These are phyloP conservation scores for Salvator merianae DNA, from an alignment of 2,113 vertebrate species.

Conservation along the genomic window DNA sequence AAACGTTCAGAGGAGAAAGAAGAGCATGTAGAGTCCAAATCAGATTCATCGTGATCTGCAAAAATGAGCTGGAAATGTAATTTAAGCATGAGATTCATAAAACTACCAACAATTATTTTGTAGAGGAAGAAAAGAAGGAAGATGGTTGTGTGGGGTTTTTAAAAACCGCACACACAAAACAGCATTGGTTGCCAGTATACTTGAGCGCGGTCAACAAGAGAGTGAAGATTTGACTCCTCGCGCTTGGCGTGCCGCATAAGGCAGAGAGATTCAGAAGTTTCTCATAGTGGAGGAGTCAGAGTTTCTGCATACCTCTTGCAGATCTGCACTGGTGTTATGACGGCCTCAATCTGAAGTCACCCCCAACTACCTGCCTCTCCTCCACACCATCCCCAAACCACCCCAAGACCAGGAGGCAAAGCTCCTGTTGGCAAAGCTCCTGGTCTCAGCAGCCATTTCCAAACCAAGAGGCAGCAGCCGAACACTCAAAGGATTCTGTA, in stretches of 20 bases:
- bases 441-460: slow-evolving; percentile 41
- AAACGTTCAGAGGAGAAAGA: too few relatives aligned
- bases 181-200: too few relatives aligned
- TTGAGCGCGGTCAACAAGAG: too few relatives aligned
- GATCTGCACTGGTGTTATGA: background rate
- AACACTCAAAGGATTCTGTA: slow-evolving; percentile 46
- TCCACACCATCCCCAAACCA: slow-evolving; percentile 11
- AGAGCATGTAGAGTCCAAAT: too few relatives aligned
- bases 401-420: background rate
- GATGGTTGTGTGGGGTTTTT: too few relatives aligned
- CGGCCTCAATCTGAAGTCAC: slow-evolving; percentile 18
- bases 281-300: too few relatives aligned
- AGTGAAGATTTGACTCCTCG: background rate
- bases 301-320: too few relatives aligned
- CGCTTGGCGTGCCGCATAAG: background rate
- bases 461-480: slow-evolving; percentile 60
- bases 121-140: too few relatives aligned
- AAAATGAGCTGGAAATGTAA: background rate
- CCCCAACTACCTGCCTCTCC: background rate
- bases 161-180: too few relatives aligned
- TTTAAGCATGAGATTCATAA: background rate
- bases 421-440: background rate
- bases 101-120: too few relatives aligned
- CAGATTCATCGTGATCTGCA: too few relatives aligned
- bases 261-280: too few relatives aligned